phyloP scores from a whole-genome alignment of 2,888 invertebrate species.

The Alloscopus bannaensis region DNA sequence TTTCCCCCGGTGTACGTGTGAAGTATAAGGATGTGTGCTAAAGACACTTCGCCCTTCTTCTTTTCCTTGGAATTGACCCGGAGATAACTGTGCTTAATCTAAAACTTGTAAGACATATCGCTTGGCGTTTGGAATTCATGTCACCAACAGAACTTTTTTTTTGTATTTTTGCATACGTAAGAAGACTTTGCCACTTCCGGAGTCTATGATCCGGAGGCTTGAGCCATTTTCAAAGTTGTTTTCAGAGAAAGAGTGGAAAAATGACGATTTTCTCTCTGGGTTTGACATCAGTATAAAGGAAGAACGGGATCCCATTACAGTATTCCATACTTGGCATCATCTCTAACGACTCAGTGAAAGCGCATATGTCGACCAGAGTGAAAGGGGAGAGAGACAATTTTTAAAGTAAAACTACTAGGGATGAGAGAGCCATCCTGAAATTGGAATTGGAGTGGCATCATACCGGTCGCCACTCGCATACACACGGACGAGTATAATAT shows the following conservation, averaged over 20 bases:
- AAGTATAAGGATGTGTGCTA: too few species aligned
- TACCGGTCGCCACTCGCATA: too few species aligned
- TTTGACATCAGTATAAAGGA: slow-evolving; percentile 1
- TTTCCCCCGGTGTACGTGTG: not conserved
- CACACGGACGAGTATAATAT: too few species aligned
- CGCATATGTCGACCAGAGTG: too few species aligned
- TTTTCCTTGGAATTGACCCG: slow-evolving; percentile 1
- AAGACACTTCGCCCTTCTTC: too few species aligned
- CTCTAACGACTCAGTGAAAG: slow-evolving; percentile 6
- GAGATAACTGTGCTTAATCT: slow-evolving; percentile 1
- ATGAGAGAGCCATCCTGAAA: too few species aligned
- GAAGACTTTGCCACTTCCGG: slow-evolving; percentile 13
- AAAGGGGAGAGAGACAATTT: too few species aligned
- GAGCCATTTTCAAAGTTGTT: slow-evolving; percentile 2
- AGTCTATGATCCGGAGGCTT: slow-evolving; percentile 7
- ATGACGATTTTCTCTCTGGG: slow-evolving; percentile 2
- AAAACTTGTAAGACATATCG: slow-evolving; percentile 3
- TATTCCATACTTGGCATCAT: not conserved
- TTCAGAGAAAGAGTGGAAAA: not conserved
- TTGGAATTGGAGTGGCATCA: too few species aligned
- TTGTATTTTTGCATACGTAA: not conserved
- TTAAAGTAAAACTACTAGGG: too few species aligned
- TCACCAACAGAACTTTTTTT: slow-evolving; percentile 10
- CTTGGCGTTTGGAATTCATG: slow-evolving; percentile 9
- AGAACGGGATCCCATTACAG: not conserved